phyloP scores from a whole-genome alignment of 1,140 invertebrate species.

The Aplysia californica region DNA sequence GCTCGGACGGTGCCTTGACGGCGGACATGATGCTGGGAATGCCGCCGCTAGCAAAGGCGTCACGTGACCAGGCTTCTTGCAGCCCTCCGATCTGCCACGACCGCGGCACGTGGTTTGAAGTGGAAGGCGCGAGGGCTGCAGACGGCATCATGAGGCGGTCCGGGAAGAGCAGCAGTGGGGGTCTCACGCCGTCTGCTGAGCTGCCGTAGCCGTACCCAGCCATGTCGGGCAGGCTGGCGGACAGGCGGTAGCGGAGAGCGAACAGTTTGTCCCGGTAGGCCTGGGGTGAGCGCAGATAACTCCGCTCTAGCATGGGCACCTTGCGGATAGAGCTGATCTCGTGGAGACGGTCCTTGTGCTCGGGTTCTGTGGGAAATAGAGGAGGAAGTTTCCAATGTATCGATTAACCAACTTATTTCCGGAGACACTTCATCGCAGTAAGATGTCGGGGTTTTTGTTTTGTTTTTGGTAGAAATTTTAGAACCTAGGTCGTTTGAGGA shows the following conservation, averaged over 20 bases:
- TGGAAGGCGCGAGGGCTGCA: neutral
- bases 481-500: too few species aligned
- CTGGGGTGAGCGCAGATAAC: neutral
- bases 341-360: constrained; percentile 1
- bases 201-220: neutral
- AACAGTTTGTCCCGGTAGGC: neutral
- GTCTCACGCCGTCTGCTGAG: neutral
- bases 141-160: constrained; percentile 1
- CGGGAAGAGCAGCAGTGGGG: neutral
- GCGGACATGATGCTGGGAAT: constrained; percentile 4
- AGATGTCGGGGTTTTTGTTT: too few species aligned
- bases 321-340: neutral
- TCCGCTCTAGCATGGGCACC: neutral
- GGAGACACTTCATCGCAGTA: too few species aligned
- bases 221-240: constrained; percentile 10
- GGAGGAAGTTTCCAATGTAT: too few species aligned
- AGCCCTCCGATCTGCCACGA: constrained; percentile 19
- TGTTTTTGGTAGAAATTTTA: too few species aligned
- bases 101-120: neutral
- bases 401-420: too few species aligned
- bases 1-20: neutral
- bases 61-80: constrained; percentile 7
- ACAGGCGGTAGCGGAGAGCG: constrained; percentile 7
- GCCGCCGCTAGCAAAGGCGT: neutral
- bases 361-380: too few species aligned